These are phyloP conservation scores for Bufo bufo DNA, from an alignment of 2,113 vertebrate genomes.

Conservation along the genomic window DNA sequence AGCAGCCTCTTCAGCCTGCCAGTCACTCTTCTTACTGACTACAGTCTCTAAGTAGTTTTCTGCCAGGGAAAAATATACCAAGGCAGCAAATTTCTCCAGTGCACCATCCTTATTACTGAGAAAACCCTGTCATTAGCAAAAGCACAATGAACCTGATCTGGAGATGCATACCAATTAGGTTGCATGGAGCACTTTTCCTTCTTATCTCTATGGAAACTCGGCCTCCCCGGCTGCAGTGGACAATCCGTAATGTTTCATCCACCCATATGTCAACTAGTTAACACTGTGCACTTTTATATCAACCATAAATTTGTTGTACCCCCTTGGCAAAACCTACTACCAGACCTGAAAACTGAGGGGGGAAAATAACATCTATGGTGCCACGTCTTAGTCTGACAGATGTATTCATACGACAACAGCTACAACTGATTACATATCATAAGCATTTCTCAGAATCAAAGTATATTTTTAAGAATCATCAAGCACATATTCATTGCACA, in stretches of 20 bases:
- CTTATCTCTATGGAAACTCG: constrained; percentile 89
- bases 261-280: constrained; percentile 84
- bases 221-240: constrained; percentile 77
- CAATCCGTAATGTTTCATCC: constrained; percentile 80
- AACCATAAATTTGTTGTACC: constrained; percentile 68
- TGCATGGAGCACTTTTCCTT: constrained; percentile 80
- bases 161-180: constrained; percentile 92
- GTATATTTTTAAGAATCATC: constrained; percentile 14
- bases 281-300: constrained; percentile 73
- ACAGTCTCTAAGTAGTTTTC: constrained; percentile 82
- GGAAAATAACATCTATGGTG: background rate
- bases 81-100: constrained; percentile 90
- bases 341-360: constrained; percentile 49
- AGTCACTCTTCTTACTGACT: constrained; percentile 84
- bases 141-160: constrained; percentile 88
- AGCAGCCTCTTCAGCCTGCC: constrained; percentile 82
- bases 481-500: constrained; percentile 26
- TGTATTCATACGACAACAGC: constrained; percentile 1
- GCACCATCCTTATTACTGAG: constrained; percentile 87
- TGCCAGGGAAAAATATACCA: constrained; percentile 85
- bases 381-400: background rate
- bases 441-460: background rate
- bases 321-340: constrained; percentile 56
- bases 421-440: constrained; percentile 18
- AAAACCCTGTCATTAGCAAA: constrained; percentile 91